Base-by-base conservation (phyloP, 2,113 vertebrate species). In the Plecotus auritus region DNA sequence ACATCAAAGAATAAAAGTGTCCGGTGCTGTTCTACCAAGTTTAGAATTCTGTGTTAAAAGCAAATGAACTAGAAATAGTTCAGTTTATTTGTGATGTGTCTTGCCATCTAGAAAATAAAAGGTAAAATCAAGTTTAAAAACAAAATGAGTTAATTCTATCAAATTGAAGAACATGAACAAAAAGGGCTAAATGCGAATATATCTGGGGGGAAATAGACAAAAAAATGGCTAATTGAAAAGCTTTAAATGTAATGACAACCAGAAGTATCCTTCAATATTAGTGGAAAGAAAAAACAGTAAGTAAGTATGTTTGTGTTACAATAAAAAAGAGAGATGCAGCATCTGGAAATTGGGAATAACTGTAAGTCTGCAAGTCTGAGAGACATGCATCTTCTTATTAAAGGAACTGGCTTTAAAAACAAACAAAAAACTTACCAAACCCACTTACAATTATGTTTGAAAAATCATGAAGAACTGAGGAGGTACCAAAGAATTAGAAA, bases 391-490 rank as follows among this genome's bases (percentile, higher is more conserved):
- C 59, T 76, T 95, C 37, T 72, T 82, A 73, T 93, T 83, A 93
- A 89, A 37, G 67, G n/a, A 92, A 90, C 1, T 85, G 76, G 85
- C 35, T 95, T 81, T 84, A 74, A 95, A 95, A 85, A 91, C 17
- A 86, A 42, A 84, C 17, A 84, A 70, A 89, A 95, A 83, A 91
- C 42, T 95, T 95, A 92, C 47, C 94, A 6, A 84, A 95, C 81
- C 47, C 40, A 88, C 59, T 84, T 90, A 80, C 4, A 91, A 84
- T 86, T 90, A 96, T 35, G 40, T 92, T 40, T 92, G 88, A 92
- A 91, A 96, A 94, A 54, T 69, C 42, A 84, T 89, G 85, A 94
- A 94, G 88, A 95, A 95, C 73, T 96, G 54, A 90, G 54, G 85
- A 67, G 42, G 54, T 90, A 88, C 51, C 72, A 96, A 28, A 95